phyloP scores from a whole-genome alignment of 2,888 invertebrate genomes.

The Notodonta dromedarius region DNA sequence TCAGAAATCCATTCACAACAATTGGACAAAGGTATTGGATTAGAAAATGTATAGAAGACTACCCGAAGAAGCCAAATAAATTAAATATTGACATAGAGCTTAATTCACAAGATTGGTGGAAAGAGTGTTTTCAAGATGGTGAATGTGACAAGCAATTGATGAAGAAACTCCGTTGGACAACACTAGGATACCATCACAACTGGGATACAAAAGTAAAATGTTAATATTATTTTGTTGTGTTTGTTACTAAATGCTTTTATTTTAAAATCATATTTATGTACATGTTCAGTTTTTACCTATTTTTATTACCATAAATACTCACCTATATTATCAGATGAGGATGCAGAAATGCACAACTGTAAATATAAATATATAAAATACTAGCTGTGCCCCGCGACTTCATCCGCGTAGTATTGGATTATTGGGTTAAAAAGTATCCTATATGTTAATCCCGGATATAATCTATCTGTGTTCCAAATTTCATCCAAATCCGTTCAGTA shows the following conservation, averaged over 20 bases:
- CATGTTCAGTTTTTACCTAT: too few relatives aligned
- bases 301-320: too few relatives aligned
- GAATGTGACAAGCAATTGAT: slow-evolving; percentile 62
- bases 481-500: too few relatives aligned
- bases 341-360: too few relatives aligned
- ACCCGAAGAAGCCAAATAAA: slow-evolving; percentile 89
- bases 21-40: slow-evolving; percentile 94
- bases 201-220: slow-evolving; percentile 95
- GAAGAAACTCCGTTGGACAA: slow-evolving; percentile 93
- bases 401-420: too few relatives aligned
- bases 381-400: too few relatives aligned
- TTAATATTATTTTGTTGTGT: slow-evolving; percentile 42
- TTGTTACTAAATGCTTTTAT: slow-evolving; percentile 1
- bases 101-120: slow-evolving; percentile 86
- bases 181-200: slow-evolving; percentile 98
- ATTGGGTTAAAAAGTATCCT: too few relatives aligned
- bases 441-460: too few relatives aligned
- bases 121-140: slow-evolving; percentile 76
- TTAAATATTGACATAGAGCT: slow-evolving; percentile 86
- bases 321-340: too few relatives aligned
- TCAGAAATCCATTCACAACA: slow-evolving; percentile 92
- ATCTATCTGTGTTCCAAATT: too few relatives aligned
- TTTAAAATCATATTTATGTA: neutral
- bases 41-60: slow-evolving; percentile 89
- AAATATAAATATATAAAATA: too few relatives aligned